Base-by-base conservation (phyloP, 2,888 invertebrate species). In the Xestoiulus laeticollis region DNA sequence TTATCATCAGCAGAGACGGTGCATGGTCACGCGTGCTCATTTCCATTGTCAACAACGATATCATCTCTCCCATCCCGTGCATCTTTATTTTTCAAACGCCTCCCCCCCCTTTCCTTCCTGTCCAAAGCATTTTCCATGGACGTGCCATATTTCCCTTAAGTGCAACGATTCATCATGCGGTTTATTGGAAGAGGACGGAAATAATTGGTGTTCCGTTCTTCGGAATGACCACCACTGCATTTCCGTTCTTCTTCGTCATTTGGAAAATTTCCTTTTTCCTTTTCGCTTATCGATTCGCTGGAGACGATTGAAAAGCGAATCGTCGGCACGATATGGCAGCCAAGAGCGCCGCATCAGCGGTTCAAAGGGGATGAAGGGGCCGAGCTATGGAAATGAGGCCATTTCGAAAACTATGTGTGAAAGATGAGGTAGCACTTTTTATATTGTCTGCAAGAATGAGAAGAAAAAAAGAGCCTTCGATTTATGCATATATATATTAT, bases 161-260 rank as follows among this genome's bases (percentile, higher is more conserved):
- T 84, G 84, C 84, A 84, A 32, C 38, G 84, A 84, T 84, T 84
- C 84, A 84, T 84, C 84, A 84, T 26, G 33, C 84, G 33, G 12
- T 84, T 84, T 84, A 84, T 84, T 84, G 84, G 84, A 84, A 84
- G 38, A 84, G 84, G 84, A 84, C 84, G 84, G 84, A 84, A 84
- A 84, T 84, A 84, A 84, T 84, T 84, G 84, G 84, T 38, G 84
- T 84, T 84, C 84, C 84, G 33, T 84, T 38, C 33, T 84, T 84
- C 84, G 84, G 38, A 84, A 38, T 84, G 84, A 84, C 84, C 84
- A 84, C 84, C 84, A 84, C 38, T 38, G 84, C 33, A 38, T 84
- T 84, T 84, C 84, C 84, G 84, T 32, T 84, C 84, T 84, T 38
- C 26, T 33, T 38, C 84, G 84, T 84, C 84, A 84, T 84, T 32